Evolutionary conservation across 2,797 vertebrate species (phyloP).

Genomic region (Kryptopterus vitreolus): DNA sequence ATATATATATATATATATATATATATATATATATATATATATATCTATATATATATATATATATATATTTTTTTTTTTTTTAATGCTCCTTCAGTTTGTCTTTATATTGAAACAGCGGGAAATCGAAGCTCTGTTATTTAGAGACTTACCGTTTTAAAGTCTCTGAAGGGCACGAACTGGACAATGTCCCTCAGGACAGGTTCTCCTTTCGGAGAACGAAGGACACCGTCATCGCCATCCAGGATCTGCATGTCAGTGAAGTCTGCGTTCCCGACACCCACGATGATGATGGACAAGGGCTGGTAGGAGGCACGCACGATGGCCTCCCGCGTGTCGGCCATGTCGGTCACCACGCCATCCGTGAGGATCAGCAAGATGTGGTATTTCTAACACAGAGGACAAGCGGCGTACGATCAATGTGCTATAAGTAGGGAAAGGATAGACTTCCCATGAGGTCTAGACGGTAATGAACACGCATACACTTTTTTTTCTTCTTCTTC

Average conservation of each 20-base stretch:
- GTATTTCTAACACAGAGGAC: conserved; percentile 78
- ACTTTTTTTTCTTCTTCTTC: conserved; percentile 40
- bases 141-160: conserved; percentile 91
- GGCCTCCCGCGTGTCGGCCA: conserved; percentile 91
- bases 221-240: conserved; percentile 86
- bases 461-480: conserved; percentile 29
- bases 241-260: conserved; percentile 97
- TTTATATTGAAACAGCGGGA: conserved; percentile 1
- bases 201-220: conserved; percentile 88
- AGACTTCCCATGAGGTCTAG: conserved; percentile 42
- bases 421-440: conserved; percentile 38
- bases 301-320: conserved; percentile 90
- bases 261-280: conserved; percentile 92
- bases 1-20: no score
- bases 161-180: conserved; percentile 93
- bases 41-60: no score
- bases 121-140: background rate
- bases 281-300: conserved; percentile 94
- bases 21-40: no score
- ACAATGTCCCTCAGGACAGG: conserved; percentile 90
- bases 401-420: conserved; percentile 18
- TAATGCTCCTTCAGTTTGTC: background rate
- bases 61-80: no score
- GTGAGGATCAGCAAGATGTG: conserved; percentile 94
- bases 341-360: conserved; percentile 91